These are phyloP conservation scores for Rousettus madagascariensis DNA, from an alignment of 2,797 vertebrate species.

Conservation along the genomic window DNA sequence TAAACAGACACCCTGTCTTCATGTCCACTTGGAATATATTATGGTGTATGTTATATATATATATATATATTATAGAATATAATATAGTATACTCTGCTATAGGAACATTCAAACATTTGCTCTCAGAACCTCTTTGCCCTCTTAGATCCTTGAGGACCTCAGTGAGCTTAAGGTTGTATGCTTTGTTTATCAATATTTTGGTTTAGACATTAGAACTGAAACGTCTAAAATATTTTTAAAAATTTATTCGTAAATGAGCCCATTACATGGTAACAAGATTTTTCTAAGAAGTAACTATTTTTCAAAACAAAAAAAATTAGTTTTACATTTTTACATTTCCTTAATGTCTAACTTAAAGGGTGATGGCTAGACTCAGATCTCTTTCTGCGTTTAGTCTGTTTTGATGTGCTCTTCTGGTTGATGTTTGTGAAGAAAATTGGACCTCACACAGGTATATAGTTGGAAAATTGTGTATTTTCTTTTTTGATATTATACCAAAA, in stretches of 20 bases:
- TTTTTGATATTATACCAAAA: slow-evolving; percentile 1
- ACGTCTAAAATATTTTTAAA: not conserved
- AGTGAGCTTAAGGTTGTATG: not conserved
- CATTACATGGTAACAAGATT: not conserved
- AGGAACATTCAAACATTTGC: not conserved
- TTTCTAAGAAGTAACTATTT: not conserved
- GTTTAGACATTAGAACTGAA: not conserved
- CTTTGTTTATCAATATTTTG: slow-evolving; percentile 31
- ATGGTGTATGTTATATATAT: too few species aligned
- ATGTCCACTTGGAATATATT: not conserved
- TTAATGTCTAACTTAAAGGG: slow-evolving; percentile 2
- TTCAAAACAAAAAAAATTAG: not conserved
- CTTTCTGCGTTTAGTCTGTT: not conserved
- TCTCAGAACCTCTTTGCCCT: not conserved
- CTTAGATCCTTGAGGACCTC: not conserved
- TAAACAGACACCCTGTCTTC: not conserved
- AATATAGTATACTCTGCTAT: not conserved
- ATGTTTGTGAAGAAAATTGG: not conserved
- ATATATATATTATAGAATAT: not conserved
- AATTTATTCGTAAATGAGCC: not conserved
- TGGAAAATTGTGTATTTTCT: slow-evolving; percentile 6
- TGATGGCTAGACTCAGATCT: not conserved
- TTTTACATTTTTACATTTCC: not conserved
- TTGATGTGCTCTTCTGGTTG: not conserved
- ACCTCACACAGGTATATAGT: not conserved